phyloP scores from a whole-genome alignment of 2,888 invertebrate genomes.

The Eupithecia tripunctaria region DNA sequence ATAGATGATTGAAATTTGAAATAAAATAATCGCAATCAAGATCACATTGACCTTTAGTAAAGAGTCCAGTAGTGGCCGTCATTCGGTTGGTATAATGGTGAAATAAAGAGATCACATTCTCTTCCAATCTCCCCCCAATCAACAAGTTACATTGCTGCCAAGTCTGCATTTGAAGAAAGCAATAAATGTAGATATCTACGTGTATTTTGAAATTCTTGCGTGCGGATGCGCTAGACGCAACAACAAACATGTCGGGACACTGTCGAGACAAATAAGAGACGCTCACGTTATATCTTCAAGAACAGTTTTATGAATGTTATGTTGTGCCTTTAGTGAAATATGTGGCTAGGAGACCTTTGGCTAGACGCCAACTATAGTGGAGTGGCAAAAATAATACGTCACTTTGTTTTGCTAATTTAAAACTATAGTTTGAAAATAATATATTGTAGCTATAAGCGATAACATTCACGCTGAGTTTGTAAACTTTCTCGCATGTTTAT shows the following conservation, averaged over 20 bases:
- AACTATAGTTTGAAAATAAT: neutral
- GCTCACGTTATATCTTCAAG: neutral
- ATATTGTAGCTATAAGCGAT: neutral
- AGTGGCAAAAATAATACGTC: slow-evolving; percentile 43
- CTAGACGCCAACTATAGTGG: slow-evolving; percentile 53
- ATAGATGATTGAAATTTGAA: neutral
- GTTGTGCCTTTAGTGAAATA: slow-evolving; percentile 30
- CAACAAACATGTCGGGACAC: slow-evolving; percentile 45
- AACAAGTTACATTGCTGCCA: neutral
- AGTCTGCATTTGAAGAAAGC: neutral
- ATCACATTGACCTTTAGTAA: neutral
- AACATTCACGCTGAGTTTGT: neutral
- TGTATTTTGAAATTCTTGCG: slow-evolving; percentile 38
- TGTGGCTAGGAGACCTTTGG: slow-evolving; percentile 54
- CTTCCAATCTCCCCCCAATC: neutral
- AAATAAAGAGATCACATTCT: too few relatives aligned
- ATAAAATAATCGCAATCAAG: neutral
- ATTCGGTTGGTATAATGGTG: neutral
- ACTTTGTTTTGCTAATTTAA: slow-evolving; percentile 39
- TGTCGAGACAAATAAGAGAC: slow-evolving; percentile 49
- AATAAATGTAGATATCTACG: slow-evolving; percentile 27
- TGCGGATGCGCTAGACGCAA: slow-evolving; percentile 35
- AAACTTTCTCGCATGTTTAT: neutral
- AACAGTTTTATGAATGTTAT: neutral
- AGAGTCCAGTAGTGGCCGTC: neutral